phyloP scores from a whole-genome alignment of 1,140 invertebrate species.

The Ostrea denselamellosa region DNA sequence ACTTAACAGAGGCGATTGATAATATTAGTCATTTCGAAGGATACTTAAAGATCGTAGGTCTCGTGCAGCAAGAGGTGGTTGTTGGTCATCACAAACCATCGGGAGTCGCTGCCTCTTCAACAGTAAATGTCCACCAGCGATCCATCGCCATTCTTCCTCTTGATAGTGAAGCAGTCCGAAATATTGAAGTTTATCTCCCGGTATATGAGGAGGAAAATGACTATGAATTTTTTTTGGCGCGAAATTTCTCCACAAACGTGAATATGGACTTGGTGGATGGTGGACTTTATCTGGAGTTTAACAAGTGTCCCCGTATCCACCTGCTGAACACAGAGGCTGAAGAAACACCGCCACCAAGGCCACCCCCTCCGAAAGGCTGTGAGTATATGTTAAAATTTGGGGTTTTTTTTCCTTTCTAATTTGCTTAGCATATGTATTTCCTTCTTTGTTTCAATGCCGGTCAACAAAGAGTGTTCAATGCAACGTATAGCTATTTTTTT shows the following conservation, averaged over 20 bases:
- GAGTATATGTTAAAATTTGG: background rate
- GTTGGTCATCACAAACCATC: slow-evolving; percentile 55
- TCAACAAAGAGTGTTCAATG: no score
- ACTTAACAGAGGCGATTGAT: slow-evolving; percentile 46
- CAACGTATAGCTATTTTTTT: no score
- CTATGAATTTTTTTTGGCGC: slow-evolving; percentile 45
- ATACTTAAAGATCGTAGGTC: slow-evolving; percentile 40
- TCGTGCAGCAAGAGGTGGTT: slow-evolving; percentile 43
- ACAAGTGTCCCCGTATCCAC: slow-evolving; percentile 42
- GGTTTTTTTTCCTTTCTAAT: no score
- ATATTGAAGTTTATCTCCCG: slow-evolving; percentile 50
- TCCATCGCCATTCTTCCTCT: slow-evolving; percentile 50
- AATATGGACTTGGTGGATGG: slow-evolving; percentile 52
- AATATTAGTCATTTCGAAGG: slow-evolving; percentile 48
- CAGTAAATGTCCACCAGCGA: slow-evolving; percentile 22
- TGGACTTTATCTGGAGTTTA: slow-evolving; percentile 53
- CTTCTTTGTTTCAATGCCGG: no score
- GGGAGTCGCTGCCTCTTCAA: background rate
- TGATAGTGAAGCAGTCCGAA: slow-evolving; percentile 39
- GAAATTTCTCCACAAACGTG: slow-evolving; percentile 47
- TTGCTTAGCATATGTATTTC: no score
- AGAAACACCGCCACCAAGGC: background rate
- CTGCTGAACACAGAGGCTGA: background rate
- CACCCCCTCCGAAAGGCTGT: background rate
- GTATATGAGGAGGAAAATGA: slow-evolving; percentile 47